Conservation (phyloP, 2,113 vertebrate species). For the Glaucomys volans region DNA sequence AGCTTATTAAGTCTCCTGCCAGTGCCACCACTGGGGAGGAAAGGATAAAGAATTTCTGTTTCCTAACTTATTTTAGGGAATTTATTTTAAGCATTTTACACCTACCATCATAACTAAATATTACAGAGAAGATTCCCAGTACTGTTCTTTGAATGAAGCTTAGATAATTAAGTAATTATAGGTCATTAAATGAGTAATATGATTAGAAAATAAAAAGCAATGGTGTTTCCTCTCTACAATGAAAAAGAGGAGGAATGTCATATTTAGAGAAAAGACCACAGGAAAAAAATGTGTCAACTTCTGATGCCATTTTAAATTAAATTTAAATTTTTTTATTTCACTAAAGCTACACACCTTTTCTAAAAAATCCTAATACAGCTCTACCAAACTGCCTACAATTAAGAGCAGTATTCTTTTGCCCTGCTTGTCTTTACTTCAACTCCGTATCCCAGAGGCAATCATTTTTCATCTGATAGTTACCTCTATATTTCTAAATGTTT, state of each 20-base stretch:
- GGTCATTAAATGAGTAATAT: constrained; percentile 49
- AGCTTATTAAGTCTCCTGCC: constrained; percentile 63
- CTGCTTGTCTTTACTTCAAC: background rate
- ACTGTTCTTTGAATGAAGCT: constrained; percentile 39
- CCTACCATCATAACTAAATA: constrained; percentile 25
- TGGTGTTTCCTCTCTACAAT: constrained; percentile 3
- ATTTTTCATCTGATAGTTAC: constrained; percentile 36
- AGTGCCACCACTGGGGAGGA: constrained; percentile 50
- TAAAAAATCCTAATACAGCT: background rate
- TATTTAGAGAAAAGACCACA: constrained; percentile 42
- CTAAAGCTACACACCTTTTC: background rate
- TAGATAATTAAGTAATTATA: constrained; percentile 68
- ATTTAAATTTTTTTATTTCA: constrained; percentile 14
- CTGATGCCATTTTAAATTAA: background rate
- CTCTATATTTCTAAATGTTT: constrained; percentile 1
- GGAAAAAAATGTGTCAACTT: background rate
- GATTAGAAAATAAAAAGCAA: constrained; percentile 63
- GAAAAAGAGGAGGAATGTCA: constrained; percentile 13
- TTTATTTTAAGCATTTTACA: constrained; percentile 69
- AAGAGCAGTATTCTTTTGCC: background rate
- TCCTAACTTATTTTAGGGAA: constrained; percentile 56
- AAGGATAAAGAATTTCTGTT: constrained; percentile 73
- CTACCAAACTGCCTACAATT: background rate
- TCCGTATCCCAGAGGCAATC: background rate
- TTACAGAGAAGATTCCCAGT: constrained; percentile 48